Evolutionary conservation across 1,140 invertebrate genomes (phyloP).

Genomic region (Lordiphosa clarofinis): DNA sequence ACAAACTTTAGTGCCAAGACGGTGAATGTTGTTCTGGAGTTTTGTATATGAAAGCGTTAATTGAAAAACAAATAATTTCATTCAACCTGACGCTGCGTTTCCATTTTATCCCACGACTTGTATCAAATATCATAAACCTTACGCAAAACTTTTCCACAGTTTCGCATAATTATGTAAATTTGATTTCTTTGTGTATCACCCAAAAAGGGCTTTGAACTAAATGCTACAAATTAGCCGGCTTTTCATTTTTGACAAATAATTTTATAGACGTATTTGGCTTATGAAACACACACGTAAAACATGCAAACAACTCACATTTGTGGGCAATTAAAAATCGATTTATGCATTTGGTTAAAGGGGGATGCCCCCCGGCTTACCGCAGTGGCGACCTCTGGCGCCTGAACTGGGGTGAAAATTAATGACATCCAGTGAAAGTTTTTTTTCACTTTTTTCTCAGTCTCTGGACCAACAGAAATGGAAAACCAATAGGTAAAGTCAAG

Average conservation of each 20-base stretch:
- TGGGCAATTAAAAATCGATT: constrained; percentile 72
- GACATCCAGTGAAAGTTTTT: constrained; percentile 66
- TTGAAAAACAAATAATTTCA: constrained; percentile 20
- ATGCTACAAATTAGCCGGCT: constrained; percentile 61
- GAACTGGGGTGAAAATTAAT: constrained; percentile 62
- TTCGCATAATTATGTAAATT: constrained; percentile 70
- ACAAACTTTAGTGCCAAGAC: constrained; percentile 8
- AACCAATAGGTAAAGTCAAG: constrained; percentile 39
- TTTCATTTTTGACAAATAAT: constrained; percentile 22
- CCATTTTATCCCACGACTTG: constrained; percentile 42
- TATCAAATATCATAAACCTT: constrained; percentile 51
- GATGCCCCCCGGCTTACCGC: constrained; percentile 20
- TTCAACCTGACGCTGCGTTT: constrained; percentile 32
- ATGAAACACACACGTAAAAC: constrained; percentile 30
- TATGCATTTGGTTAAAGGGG: constrained; percentile 28
- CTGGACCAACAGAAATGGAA: constrained; percentile 26
- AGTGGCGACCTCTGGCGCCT: constrained; percentile 16
- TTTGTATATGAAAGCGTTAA: background rate
- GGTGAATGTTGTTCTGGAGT: constrained; percentile 9
- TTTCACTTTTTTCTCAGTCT: constrained; percentile 12
- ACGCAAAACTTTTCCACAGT: constrained; percentile 47
- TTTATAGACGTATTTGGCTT: constrained; percentile 21
- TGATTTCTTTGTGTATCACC: constrained; percentile 26
- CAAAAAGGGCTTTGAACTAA: constrained; percentile 21
- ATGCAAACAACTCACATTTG: constrained; percentile 27